These are phyloP conservation scores for Nymphicus hollandicus DNA, from an alignment of 2,113 vertebrate genomes.

Conservation along the genomic window DNA sequence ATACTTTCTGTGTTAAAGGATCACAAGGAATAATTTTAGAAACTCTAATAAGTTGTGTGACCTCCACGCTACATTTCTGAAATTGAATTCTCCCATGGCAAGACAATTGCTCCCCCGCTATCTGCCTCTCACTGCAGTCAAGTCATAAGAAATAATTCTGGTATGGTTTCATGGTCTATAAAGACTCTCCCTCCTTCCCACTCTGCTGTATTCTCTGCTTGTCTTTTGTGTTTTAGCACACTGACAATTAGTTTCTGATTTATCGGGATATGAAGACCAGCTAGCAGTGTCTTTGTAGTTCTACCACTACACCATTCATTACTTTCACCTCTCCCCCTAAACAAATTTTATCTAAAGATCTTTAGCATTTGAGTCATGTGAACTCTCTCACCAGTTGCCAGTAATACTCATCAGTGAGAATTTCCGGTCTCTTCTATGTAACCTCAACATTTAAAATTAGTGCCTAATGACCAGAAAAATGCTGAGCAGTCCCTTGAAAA, in stretches of 20 bases:
- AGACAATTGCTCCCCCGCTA: constrained; percentile 22
- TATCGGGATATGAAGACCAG: background rate
- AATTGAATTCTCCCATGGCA: constrained; percentile 49
- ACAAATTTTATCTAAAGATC: background rate
- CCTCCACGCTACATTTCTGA: constrained; percentile 52
- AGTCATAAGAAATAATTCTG: constrained; percentile 11
- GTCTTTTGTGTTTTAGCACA: background rate
- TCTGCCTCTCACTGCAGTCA: constrained; percentile 15
- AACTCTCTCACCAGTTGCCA: background rate
- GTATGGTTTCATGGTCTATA: constrained; percentile 11
- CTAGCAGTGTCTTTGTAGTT: background rate
- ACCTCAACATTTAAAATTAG: background rate
- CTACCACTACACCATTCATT: background rate
- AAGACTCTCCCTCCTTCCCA: constrained; percentile 3
- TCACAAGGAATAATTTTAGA: constrained; percentile 59
- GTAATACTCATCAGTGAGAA: background rate
- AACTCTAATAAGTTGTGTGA: constrained; percentile 58
- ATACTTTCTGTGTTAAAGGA: constrained; percentile 46
- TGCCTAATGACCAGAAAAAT: background rate
- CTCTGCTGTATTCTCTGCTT: background rate
- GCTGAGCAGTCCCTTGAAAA: background rate
- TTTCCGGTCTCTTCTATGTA: background rate
- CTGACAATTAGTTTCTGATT: background rate
- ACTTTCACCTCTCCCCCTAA: background rate
- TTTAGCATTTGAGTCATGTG: background rate